Evolutionary conservation across 2,888 invertebrate genomes (phyloP).

Genomic region (Mesorhabditis sp.): DNA sequence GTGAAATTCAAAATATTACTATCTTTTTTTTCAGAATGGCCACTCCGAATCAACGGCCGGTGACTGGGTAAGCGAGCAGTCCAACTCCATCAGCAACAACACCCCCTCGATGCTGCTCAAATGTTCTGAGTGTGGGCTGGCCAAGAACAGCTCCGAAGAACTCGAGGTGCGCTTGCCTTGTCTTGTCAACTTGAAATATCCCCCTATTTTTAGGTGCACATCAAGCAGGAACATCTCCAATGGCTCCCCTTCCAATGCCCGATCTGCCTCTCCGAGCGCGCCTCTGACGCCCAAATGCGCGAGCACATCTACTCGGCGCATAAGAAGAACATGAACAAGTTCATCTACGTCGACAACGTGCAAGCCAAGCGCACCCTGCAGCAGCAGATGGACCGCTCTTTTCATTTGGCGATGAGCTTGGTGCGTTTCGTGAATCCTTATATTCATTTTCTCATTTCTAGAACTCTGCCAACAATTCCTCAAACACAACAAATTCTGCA

Average conservation of each 20-base stretch:
- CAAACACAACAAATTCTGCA: not conserved
- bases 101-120: constrained; percentile 42
- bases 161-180: constrained; percentile 38
- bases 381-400: constrained; percentile 40
- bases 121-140: constrained; percentile 51
- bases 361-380: constrained; percentile 50
- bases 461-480: not conserved
- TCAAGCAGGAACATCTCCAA: constrained; percentile 52
- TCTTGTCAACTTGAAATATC: not conserved
- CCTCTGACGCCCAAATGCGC: constrained; percentile 54
- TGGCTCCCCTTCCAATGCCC: constrained; percentile 57
- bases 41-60: constrained; percentile 1
- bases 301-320: constrained; percentile 54
- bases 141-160: constrained; percentile 48
- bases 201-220: constrained; percentile 29
- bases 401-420: not conserved
- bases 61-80: not conserved
- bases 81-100: constrained; percentile 26
- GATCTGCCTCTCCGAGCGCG: constrained; percentile 44
- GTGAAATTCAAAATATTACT: no score
- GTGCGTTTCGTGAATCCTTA: not conserved
- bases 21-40: not conserved
- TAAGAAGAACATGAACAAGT: constrained; percentile 47
- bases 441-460: not conserved
- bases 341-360: constrained; percentile 54